Conservation (phyloP, 2,113 vertebrate species). For the Microtus pennsylvanicus region DNA sequence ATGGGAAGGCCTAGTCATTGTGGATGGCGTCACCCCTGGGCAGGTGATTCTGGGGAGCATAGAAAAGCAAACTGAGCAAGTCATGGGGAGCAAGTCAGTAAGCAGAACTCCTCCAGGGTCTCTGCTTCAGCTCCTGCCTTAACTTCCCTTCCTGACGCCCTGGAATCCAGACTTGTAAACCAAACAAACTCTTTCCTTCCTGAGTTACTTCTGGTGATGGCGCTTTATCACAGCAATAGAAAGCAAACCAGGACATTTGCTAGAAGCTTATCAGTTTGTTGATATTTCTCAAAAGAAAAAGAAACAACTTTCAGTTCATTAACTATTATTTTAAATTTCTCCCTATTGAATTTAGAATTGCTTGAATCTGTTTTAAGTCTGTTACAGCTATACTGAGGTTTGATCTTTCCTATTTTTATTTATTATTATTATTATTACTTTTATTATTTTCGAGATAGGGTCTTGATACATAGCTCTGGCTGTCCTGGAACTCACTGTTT, state of each 20-base stretch:
- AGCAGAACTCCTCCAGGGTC: too few relatives aligned
- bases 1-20: neutral
- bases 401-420: neutral
- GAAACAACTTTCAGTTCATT: neutral
- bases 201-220: neutral
- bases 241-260: neutral
- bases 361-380: neutral
- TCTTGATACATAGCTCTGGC: neutral
- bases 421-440: neutral
- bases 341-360: neutral
- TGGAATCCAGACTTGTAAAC: neutral
- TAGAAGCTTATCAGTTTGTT: neutral
- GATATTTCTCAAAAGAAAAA: neutral
- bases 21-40: too few relatives aligned
- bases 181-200: neutral
- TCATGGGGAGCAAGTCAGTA: too few relatives aligned
- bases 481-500: too few relatives aligned
- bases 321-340: neutral
- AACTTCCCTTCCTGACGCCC: too few relatives aligned
- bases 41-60: too few relatives aligned
- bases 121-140: too few relatives aligned
- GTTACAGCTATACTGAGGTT: neutral
- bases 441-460: neutral
- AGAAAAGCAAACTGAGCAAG: too few relatives aligned
- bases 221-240: neutral